These are phyloP conservation scores for Thalassophryne amazonica DNA, from an alignment of 2,797 vertebrate species.

Conservation along the genomic window DNA sequence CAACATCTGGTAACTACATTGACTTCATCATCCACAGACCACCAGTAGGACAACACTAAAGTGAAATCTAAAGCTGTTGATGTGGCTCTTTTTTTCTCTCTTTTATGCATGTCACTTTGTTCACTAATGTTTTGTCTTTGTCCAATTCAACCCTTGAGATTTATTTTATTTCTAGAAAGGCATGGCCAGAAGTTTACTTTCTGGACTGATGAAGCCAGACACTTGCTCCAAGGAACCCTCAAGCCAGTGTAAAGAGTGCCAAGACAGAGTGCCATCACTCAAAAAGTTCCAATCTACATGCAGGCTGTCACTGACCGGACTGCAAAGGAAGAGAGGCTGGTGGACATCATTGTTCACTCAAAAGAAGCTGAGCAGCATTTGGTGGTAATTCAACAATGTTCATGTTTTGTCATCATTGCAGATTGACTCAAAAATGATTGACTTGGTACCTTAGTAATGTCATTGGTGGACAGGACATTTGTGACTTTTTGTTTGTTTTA, in stretches of 20 bases:
- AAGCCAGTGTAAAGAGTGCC: neutral
- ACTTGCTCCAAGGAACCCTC: neutral
- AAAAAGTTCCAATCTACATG: neutral
- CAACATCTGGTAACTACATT: neutral
- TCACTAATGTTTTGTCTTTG: neutral
- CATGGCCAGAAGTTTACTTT: neutral
- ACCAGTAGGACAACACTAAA: neutral
- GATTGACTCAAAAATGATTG: neutral
- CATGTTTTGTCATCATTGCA: neutral
- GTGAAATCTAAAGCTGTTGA: neutral
- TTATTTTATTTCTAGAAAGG: neutral
- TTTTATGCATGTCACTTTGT: neutral
- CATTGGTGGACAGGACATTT: neutral
- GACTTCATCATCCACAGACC: neutral
- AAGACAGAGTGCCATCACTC: neutral
- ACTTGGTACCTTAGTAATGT: neutral
- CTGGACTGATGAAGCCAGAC: neutral
- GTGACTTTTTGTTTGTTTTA: too few relatives aligned
- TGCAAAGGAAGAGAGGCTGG: neutral
- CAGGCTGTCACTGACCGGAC: neutral
- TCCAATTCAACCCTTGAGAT: neutral
- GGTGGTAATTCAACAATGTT: neutral
- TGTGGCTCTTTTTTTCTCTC: neutral
- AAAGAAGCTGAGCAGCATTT: neutral
- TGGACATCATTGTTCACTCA: neutral